Percentiles rank a stretch among this genome's conserved stretches.
These are phyloP conservation scores for Halyomorpha halys DNA, from an alignment of 1,140 invertebrate species.

Conservation along the genomic window DNA sequence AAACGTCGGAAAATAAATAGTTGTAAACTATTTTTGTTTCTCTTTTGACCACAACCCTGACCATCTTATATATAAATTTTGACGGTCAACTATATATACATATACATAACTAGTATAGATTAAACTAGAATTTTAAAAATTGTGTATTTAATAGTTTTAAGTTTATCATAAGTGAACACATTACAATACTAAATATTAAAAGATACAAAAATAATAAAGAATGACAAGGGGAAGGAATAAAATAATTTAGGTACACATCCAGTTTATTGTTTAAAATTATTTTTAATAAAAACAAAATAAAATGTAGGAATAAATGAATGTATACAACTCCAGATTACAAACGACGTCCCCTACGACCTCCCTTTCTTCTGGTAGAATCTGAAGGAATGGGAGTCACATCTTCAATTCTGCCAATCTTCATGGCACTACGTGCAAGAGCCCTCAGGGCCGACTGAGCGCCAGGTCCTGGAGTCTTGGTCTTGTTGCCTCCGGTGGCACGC, in stretches of 20 bases:
- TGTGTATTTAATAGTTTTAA: too few species aligned
- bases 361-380: constrained; percentile 97
- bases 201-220: too few species aligned
- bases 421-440: constrained; percentile 93
- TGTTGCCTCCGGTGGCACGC: constrained; percentile 95
- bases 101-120: too few species aligned
- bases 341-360: constrained; percentile 95
- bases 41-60: too few species aligned
- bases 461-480: constrained; percentile 94
- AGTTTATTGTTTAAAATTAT: constrained; percentile 7
- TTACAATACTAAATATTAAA: too few species aligned
- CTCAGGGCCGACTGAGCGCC: constrained; percentile 96
- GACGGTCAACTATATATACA: too few species aligned
- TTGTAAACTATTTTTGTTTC: too few species aligned
- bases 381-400: constrained; percentile 99
- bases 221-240: too few species aligned
- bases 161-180: too few species aligned
- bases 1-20: too few species aligned
- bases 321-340: constrained; percentile 54
- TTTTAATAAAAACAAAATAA: constrained; percentile 16
- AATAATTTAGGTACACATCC: not conserved
- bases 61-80: too few species aligned
- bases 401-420: constrained; percentile 99
- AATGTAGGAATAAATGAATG: not conserved
- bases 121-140: too few species aligned